Conservation (phyloP, 2,113 vertebrate species). For the Motacilla tschutschensis region DNA sequence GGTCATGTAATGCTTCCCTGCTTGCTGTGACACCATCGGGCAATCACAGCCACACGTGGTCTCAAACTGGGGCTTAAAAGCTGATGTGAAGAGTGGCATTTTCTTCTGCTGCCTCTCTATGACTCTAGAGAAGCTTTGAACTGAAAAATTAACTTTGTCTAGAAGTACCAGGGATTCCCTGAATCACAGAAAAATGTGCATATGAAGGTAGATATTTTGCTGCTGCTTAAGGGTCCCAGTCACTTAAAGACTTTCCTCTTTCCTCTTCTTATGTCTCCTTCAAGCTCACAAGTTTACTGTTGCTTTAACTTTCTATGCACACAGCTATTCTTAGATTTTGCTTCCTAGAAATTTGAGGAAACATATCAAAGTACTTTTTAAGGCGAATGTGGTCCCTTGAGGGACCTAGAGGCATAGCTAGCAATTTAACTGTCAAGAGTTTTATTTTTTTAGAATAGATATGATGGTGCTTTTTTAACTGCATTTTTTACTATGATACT, state of each 20-base stretch:
- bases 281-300: not conserved
- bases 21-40: rapidly evolving
- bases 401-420: not conserved
- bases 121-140: not conserved
- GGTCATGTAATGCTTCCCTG: not conserved
- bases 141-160: not conserved
- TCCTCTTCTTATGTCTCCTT: not conserved
- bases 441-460: slow-evolving; percentile 13
- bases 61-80: not conserved
- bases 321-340: not conserved
- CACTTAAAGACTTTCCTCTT: not conserved
- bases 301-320: not conserved
- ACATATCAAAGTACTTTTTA: not conserved
- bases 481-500: not conserved
- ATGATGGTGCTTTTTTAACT: not conserved
- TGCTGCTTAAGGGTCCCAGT: not conserved
- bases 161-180: not conserved
- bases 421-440: not conserved
- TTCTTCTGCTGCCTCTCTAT: not conserved
- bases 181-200: not conserved
- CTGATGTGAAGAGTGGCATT: not conserved
- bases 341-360: not conserved
- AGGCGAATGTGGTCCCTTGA: not conserved
- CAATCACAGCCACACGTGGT: rapidly evolving
- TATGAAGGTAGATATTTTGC: not conserved